Conservation (phyloP, 1,140 invertebrate species). For the Cotesia glomerata region DNA sequence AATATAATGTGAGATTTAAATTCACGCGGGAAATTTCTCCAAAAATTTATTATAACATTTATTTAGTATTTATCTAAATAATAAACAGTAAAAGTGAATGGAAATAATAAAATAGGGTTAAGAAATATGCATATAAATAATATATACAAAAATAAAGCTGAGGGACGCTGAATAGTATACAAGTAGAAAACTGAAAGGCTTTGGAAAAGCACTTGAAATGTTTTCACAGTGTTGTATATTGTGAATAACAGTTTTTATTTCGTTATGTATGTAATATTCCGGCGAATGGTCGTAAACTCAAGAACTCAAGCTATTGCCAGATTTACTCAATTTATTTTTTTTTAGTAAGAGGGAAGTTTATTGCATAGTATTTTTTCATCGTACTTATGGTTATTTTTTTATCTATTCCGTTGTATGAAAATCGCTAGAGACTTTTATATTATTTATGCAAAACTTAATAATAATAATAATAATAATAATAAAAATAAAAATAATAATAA, state of each 20-base stretch:
- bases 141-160: neutral
- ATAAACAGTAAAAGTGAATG: neutral
- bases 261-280: slow-evolving; percentile 7
- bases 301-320: too few relatives aligned
- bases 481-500: too few relatives aligned
- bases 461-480: too few relatives aligned
- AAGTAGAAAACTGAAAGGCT: slow-evolving; percentile 17
- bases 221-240: slow-evolving; percentile 9
- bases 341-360: neutral
- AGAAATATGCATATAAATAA: neutral
- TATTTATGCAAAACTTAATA: too few relatives aligned
- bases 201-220: slow-evolving; percentile 12
- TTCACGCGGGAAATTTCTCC: too few relatives aligned
- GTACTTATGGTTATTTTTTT: neutral
- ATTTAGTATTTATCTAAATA: neutral
- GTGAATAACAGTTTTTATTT: slow-evolving; percentile 23
- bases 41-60: neutral
- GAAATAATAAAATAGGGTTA: neutral
- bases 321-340: neutral
- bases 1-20: too few relatives aligned
- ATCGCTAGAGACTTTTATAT: too few relatives aligned
- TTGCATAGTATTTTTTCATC: neutral
- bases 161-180: neutral
- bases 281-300: slow-evolving; percentile 13
- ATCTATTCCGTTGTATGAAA: too few relatives aligned